Evolutionary conservation across 2,888 invertebrate genomes (phyloP).

Genomic region (Neria commutata): DNA sequence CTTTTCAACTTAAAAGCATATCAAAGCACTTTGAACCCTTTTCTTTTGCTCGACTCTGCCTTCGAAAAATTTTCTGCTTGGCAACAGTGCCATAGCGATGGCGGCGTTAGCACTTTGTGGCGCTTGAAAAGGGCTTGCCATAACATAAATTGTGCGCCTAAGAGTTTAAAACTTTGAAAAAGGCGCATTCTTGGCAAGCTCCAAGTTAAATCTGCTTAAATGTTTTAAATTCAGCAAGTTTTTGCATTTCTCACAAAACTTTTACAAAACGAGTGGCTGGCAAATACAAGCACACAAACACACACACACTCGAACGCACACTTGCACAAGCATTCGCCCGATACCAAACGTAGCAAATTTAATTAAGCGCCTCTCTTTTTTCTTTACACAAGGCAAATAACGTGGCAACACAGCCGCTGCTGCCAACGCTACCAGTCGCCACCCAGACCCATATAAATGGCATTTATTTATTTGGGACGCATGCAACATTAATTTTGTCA

Average conservation of each 20-base stretch:
- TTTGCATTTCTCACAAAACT: neutral
- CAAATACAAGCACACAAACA: neutral
- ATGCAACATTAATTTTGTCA: slow-evolving; percentile 16
- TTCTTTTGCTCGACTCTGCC: neutral
- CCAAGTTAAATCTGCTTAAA: slow-evolving; percentile 3
- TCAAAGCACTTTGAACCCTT: slow-evolving; percentile 9
- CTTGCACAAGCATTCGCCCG: neutral
- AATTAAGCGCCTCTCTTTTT: neutral
- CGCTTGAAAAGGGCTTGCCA: too few relatives aligned
- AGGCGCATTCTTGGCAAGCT: neutral
- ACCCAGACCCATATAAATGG: slow-evolving; percentile 9
- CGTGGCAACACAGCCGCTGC: neutral
- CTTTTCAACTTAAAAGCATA: slow-evolving; percentile 14
- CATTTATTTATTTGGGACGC: slow-evolving; percentile 13
- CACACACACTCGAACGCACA: neutral
- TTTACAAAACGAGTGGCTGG: neutral
- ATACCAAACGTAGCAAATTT: slow-evolving; percentile 3
- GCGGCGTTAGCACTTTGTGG: too few relatives aligned
- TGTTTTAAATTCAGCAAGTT: slow-evolving; percentile 1
- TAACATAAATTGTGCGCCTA: too few relatives aligned
- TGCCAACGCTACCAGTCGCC: neutral
- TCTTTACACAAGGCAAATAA: neutral
- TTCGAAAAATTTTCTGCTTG: too few relatives aligned
- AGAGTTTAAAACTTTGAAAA: neutral
- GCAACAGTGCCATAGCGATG: too few relatives aligned